A percentile compares a stretch with the other conserved stretches of the same genome.
phyloP scores from a whole-genome alignment of 2,113 vertebrate genomes.

The Candoia aspera region DNA sequence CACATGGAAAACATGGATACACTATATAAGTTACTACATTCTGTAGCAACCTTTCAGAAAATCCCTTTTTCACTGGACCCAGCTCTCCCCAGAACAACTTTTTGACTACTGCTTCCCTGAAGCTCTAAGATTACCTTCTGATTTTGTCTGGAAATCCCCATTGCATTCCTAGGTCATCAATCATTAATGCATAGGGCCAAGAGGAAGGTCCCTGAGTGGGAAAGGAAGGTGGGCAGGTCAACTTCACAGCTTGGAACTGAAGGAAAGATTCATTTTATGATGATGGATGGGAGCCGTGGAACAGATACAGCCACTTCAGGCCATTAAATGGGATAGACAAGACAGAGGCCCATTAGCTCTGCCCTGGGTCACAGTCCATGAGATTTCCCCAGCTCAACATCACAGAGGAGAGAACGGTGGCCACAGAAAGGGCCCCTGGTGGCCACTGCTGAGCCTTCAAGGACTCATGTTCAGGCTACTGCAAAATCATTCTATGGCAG shows the following conservation, averaged over 20 bases:
- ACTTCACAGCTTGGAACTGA: neutral
- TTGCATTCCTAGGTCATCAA: constrained; percentile 8
- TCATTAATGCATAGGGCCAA: neutral
- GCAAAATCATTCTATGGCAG: neutral
- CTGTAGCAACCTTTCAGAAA: neutral
- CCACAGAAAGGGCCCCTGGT: neutral
- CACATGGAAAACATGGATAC: neutral
- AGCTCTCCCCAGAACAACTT: neutral
- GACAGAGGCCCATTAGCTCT: neutral
- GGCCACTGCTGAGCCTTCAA: neutral
- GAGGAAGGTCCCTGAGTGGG: neutral
- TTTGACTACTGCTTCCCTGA: neutral
- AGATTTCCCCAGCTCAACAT: neutral
- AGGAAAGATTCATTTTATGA: neutral
- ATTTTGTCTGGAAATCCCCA: rapidly evolving
- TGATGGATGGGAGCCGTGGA: constrained; percentile 2
- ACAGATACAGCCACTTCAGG: neutral
- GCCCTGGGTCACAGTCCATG: neutral
- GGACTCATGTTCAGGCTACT: neutral
- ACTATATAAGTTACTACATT: neutral
- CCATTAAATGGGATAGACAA: neutral
- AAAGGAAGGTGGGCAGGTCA: neutral
- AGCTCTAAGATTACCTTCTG: neutral
- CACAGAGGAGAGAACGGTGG: neutral
- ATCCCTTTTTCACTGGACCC: neutral